Evolutionary conservation across 1,140 invertebrate species (phyloP), one percentile per base, ranked within the genome.

Genomic region (Drosophila novamexicana): DNA sequence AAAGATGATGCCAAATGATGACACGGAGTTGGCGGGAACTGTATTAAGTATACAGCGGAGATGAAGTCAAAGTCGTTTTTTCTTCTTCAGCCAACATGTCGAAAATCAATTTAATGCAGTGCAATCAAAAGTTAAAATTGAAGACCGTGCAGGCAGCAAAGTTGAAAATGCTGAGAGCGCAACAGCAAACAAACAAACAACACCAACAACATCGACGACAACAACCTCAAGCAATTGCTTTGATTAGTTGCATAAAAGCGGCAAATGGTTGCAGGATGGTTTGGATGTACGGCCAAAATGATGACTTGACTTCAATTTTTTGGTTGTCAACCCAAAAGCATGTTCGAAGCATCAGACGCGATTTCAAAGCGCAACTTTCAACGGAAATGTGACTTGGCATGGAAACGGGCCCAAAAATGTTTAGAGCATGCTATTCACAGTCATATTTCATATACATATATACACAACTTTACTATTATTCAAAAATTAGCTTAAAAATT

Each of bases 61-160:
- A 57, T 49, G 50, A 45, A 50, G 50, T 37, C 45, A 66, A 62
- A 62, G 50, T 37, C 16, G 66, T 42, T 50, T 16, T 52, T 45
- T 14, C 22, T 29, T 29, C 22, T 29, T 29, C 22, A 65, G 69
- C 34, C 59, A 71, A 76, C 58, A 76, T 79, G 73, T 76, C 77
- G 81, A 76, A 88, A 88, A 89, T 88, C 76, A 89, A 88, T 88
- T 89, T 89, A 83, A 88, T 88, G 83, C 83, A 86, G 76, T 88
- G 84, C 83, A 88, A 89, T 88, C 83, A 89, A 88, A 88, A 83
- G 65, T 77, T 89, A 63, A 67, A 79, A 79, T 89, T 83, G 79
- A 77, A 70, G 56, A 56, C 64, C 34, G 75, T 86, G 79, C 70
- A 52, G 70, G 42, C 49, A 72, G 42, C 70, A 71, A 45, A 79